A percentile compares a stretch with the other conserved stretches of the same genome.
Evolutionary conservation across 53 echinoderm and acorn worm species (phyloP).

Genomic region (Echinometra lucunter): DNA sequence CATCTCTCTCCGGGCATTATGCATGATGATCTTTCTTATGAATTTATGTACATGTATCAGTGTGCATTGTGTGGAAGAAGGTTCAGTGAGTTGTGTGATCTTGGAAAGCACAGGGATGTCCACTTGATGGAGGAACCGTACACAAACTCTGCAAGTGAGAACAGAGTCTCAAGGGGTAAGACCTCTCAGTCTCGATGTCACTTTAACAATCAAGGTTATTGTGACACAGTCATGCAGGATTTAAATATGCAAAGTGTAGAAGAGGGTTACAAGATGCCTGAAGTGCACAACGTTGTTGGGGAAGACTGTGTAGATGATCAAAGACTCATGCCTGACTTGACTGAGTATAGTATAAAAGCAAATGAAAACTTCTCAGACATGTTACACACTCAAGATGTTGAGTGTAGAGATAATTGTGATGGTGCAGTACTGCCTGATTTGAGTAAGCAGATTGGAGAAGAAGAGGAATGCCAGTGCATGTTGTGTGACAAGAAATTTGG

Average conservation of each 20-base stretch:
- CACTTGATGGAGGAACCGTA: too few relatives aligned
- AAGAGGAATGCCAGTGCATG: not conserved
- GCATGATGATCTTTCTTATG: not conserved
- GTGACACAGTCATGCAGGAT: not conserved
- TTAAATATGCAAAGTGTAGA: not conserved
- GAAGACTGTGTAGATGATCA: not conserved
- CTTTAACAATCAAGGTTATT: not conserved
- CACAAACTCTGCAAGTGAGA: not conserved
- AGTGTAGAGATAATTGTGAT: not conserved
- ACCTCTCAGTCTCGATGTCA: too few relatives aligned
- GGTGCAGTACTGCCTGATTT: not conserved
- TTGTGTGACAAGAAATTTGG: not conserved
- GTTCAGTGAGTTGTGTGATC: not conserved
- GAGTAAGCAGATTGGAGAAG: not conserved
- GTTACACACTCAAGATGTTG: not conserved
- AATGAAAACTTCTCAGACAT: too few relatives aligned
- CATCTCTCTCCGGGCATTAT: not conserved
- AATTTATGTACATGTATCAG: not conserved
- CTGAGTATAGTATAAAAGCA: not conserved
- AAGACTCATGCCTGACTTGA: not conserved
- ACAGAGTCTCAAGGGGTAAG: too few relatives aligned
- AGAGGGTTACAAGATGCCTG: not conserved
- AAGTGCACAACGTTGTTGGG: not conserved
- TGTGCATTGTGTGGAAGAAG: not conserved
- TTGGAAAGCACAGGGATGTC: not conserved